phyloP scores from a whole-genome alignment of 2,888 invertebrate species.

The Byasa hedistus region DNA sequence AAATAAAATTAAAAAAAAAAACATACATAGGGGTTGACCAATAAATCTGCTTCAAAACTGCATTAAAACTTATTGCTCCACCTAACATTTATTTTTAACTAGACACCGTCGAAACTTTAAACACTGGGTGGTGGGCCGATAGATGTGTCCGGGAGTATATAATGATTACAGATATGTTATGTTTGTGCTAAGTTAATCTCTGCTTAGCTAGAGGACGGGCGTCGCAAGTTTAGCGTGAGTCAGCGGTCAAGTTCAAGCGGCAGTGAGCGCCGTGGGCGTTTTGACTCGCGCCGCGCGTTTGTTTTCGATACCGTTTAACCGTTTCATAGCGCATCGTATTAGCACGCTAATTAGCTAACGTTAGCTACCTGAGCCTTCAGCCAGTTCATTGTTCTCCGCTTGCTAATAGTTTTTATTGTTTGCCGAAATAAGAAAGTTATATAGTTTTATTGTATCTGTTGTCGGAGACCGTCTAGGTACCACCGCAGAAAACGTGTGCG shows the following conservation, averaged over 20 bases:
- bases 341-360: slow-evolving; percentile 12
- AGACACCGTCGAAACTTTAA: no score
- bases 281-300: background rate
- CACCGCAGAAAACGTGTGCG: no score
- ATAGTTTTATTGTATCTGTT: no score
- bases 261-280: slow-evolving; percentile 11
- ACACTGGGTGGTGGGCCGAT: no score
- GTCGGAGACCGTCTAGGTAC: no score
- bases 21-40: no score
- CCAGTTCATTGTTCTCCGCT: background rate
- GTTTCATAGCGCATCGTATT: slow-evolving; percentile 12
- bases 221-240: slow-evolving; percentile 8
- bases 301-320: slow-evolving; percentile 7
- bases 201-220: background rate
- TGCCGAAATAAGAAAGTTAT: background rate
- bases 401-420: background rate
- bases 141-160: no score
- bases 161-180: background rate
- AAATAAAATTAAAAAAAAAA: no score
- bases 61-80: no score
- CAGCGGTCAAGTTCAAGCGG: slow-evolving; percentile 28
- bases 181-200: background rate
- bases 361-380: slow-evolving; percentile 1
- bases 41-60: no score
- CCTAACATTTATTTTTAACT: no score